A percentile compares a stretch with the other conserved stretches of the same genome.
Evolutionary conservation across 2,888 invertebrate genomes (phyloP).

Genomic region (Drosophila kuntzei): DNA sequence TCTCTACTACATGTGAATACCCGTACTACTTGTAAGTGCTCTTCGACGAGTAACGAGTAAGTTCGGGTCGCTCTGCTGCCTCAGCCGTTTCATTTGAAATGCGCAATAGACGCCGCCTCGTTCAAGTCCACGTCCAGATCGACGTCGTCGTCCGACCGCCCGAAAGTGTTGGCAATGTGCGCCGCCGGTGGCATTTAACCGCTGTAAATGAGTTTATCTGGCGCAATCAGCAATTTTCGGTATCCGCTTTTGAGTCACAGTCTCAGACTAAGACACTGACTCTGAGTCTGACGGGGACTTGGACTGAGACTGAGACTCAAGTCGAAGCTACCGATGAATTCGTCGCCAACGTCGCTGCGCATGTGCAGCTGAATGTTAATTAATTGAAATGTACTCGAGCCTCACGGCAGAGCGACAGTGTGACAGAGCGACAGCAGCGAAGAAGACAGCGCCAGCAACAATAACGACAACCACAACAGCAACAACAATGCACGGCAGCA

Average conservation of each 20-base stretch:
- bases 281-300: conserved; percentile 2
- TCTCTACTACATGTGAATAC: conserved; percentile 13
- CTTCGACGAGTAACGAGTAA: conserved; percentile 26
- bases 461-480: conserved; percentile 27
- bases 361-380: conserved; percentile 82
- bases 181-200: conserved; percentile 83
- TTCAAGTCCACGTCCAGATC: conserved; percentile 37
- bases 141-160: conserved; percentile 44
- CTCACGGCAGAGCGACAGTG: conserved; percentile 59
- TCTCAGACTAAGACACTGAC: conserved; percentile 11
- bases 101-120: conserved; percentile 67
- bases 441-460: conserved; percentile 52
- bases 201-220: conserved; percentile 84
- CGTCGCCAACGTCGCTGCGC: conserved; percentile 64
- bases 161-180: conserved; percentile 77
- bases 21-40: conserved; percentile 23
- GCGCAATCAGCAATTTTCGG: conserved; percentile 83
- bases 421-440: conserved; percentile 46
- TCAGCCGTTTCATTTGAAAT: conserved; percentile 48
- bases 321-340: conserved; percentile 31
- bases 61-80: conserved; percentile 25
- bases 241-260: conserved; percentile 79
- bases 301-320: conserved; percentile 7
- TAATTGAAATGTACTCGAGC: conserved; percentile 79
- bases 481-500: conserved; percentile 17